These are phyloP conservation scores for Coenonympha glycerion DNA, from an alignment of 2,888 invertebrate genomes.

Conservation along the genomic window DNA sequence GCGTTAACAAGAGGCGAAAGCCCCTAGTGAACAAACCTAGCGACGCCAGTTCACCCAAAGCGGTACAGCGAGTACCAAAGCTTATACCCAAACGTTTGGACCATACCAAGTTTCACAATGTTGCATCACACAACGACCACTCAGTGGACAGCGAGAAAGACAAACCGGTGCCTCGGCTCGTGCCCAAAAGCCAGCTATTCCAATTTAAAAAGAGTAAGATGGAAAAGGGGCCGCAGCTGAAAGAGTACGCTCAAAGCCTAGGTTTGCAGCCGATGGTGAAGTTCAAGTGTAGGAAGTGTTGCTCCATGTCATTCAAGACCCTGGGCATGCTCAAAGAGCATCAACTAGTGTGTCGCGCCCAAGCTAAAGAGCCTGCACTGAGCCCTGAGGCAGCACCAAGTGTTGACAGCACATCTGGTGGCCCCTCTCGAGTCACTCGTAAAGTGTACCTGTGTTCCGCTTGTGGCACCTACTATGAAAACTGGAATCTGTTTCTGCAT, in stretches of 20 bases:
- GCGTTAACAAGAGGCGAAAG: slow-evolving; percentile 56
- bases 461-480: slow-evolving; percentile 89
- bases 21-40: slow-evolving; percentile 46
- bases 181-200: slow-evolving; percentile 65
- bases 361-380: slow-evolving; percentile 58
- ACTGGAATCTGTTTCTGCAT: slow-evolving; percentile 89
- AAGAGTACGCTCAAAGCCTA: slow-evolving; percentile 83
- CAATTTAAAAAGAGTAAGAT: slow-evolving; percentile 67
- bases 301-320: slow-evolving; percentile 79
- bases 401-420: slow-evolving; percentile 51
- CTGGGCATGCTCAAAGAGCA: slow-evolving; percentile 81
- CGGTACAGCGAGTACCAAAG: slow-evolving; percentile 55
- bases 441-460: slow-evolving; percentile 88
- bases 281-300: slow-evolving; percentile 85
- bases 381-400: slow-evolving; percentile 57
- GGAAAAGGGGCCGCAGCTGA: slow-evolving; percentile 60
- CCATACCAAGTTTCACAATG: slow-evolving; percentile 56
- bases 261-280: slow-evolving; percentile 83
- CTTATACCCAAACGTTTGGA: slow-evolving; percentile 58
- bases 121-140: slow-evolving; percentile 45
- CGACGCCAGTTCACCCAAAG: slow-evolving; percentile 46
- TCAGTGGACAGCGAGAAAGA: slow-evolving; percentile 54
- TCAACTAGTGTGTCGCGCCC: slow-evolving; percentile 77
- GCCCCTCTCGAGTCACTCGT: slow-evolving; percentile 79
- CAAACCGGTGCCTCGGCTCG: slow-evolving; percentile 67